These are phyloP conservation scores for Promerops cafer DNA, from an alignment of 2,113 vertebrate species.

Conservation along the genomic window DNA sequence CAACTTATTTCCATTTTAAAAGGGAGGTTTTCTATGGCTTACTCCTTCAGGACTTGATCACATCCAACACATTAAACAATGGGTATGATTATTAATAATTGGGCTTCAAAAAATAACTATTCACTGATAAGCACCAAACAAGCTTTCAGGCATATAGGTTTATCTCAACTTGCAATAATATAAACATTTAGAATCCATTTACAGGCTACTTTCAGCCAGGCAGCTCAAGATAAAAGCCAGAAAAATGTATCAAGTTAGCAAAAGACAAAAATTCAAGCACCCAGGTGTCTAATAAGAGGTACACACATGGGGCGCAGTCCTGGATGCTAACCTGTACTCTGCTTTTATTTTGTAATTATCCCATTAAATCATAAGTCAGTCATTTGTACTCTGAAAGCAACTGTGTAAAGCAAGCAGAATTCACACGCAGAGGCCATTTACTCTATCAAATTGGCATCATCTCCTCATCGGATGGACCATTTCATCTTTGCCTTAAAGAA, in stretches of 20 bases:
- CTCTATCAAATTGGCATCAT: not conserved
- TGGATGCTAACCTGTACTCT: not conserved
- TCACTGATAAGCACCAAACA: not conserved
- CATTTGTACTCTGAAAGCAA: not conserved
- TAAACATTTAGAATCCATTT: not conserved
- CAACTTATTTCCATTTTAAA: not conserved
- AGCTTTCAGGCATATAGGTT: not conserved
- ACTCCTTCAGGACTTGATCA: not conserved
- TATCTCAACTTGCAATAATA: not conserved
- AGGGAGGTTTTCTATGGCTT: not conserved
- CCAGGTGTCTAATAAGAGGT: accelerated
- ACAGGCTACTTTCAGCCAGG: not conserved
- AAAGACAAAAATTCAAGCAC: not conserved
- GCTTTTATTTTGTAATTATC: not conserved
- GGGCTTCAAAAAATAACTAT: not conserved
- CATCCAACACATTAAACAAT: not conserved
- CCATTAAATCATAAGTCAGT: not conserved
- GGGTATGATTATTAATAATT: not conserved
- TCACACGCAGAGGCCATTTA: not conserved
- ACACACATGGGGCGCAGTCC: not conserved
- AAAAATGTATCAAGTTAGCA: not conserved
- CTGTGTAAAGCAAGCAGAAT: not conserved
- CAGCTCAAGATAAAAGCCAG: not conserved
- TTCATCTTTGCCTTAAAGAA: not conserved
- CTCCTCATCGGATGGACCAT: accelerated